These are phyloP conservation scores for Zaprionus africanus DNA, from an alignment of 1,140 invertebrate genomes.

Conservation along the genomic window DNA sequence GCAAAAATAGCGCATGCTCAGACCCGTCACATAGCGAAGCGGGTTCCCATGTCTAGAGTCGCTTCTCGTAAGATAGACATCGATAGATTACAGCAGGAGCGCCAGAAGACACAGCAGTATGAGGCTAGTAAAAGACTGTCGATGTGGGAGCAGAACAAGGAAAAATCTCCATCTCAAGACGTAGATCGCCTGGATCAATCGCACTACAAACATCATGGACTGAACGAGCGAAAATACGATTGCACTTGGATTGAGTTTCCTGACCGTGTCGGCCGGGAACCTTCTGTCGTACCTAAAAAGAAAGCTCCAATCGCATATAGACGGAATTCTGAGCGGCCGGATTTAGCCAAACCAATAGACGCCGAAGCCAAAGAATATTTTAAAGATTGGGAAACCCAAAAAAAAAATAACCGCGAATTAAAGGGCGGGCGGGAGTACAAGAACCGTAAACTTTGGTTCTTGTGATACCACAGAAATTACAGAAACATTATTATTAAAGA, in stretches of 20 bases:
- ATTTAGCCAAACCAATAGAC: constrained; percentile 42
- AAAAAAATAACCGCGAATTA: constrained; percentile 15
- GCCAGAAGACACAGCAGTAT: constrained; percentile 43
- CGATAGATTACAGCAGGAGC: constrained; percentile 27
- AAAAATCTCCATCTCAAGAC: background rate
- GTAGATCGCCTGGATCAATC: constrained; percentile 32
- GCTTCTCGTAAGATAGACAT: background rate
- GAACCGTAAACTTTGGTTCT: background rate
- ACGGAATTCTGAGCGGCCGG: constrained; percentile 9
- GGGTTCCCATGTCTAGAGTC: background rate
- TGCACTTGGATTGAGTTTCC: constrained; percentile 62
- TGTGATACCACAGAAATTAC: too few relatives aligned
- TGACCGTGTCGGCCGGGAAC: background rate
- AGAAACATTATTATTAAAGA: too few relatives aligned
- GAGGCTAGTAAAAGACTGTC: constrained; percentile 50
- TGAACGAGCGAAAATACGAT: constrained; percentile 39
- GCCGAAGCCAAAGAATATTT: constrained; percentile 38
- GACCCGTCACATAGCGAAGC: constrained; percentile 39
- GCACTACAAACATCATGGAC: constrained; percentile 27
- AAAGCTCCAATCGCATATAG: background rate
- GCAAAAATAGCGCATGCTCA: constrained; percentile 37
- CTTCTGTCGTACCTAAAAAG: background rate
- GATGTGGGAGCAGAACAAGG: constrained; percentile 58
- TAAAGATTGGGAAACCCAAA: constrained; percentile 41
- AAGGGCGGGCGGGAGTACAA: background rate